Conservation (phyloP, 2,797 vertebrate genomes). For the Muscicapa striata region DNA sequence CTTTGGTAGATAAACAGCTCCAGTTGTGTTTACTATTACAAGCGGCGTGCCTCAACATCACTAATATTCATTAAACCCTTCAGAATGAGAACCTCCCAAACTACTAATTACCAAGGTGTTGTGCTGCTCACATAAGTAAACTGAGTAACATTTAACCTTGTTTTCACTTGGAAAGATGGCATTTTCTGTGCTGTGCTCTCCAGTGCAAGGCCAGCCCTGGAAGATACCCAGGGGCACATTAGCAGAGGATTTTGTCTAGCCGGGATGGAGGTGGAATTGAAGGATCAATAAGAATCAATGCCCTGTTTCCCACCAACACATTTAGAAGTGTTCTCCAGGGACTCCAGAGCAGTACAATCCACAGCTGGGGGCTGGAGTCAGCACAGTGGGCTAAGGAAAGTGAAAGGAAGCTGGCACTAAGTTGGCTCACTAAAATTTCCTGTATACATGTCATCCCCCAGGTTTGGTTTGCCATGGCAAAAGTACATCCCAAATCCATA, state of each 20-base stretch:
- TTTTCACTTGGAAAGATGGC: not conserved
- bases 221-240: not conserved
- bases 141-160: not conserved
- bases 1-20: not conserved
- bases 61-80: not conserved
- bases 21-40: not conserved
- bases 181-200: not conserved
- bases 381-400: not conserved
- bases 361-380: not conserved
- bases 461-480: not conserved
- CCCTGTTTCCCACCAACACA: not conserved
- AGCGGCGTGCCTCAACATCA: not conserved
- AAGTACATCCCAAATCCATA: not conserved
- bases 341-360: not conserved
- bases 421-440: not conserved
- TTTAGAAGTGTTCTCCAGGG: not conserved
- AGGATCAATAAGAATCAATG: not conserved
- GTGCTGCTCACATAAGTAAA: not conserved
- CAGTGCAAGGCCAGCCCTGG: not conserved
- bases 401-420: not conserved
- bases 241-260: not conserved
- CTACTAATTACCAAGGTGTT: not conserved
- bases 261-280: not conserved
- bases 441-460: fast-evolving
- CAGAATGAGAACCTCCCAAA: not conserved